Evolutionary conservation across 2,888 invertebrate species (phyloP), one percentile per base, ranked within the genome.

Genomic region (Boloria selene): DNA sequence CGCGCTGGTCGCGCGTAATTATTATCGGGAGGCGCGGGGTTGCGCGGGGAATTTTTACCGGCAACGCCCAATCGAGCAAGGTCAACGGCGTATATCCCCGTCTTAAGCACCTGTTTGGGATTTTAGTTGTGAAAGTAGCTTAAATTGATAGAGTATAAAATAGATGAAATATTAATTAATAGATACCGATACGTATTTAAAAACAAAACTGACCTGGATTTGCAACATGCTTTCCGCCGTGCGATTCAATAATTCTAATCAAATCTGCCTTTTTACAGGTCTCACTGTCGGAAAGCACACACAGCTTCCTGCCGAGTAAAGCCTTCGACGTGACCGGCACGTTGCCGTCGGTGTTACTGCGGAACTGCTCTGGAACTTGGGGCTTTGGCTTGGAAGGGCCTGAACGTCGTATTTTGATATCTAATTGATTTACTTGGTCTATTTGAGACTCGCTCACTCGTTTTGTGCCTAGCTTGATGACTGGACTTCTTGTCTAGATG

Each of bases 161-260:
- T 22, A 22, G 2, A 22, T 22, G n/a, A n/a, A 45, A 45, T 13
- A 0, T 1, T 47, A 47, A 47, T 47, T 7, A 14, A 47, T 47
- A 47, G n/a, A 47, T 17, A 42, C 5, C 14, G n/a, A 47, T 17
- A 42, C 5, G 4, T 13, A 17, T 5, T 18, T 0, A 13, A 45
- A 45, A 13, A 56, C 13, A 13, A 31, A 45, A 64, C 80, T 78
- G 67, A 89, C 90, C 85, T 18, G 75, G 71, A 74, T 87, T 86
- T 62, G 84, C 84, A 6, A 88, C 87, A 59, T 83, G 80, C 56
- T 74, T 85, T 4, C 90, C 92, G 4, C 87, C 82, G 38, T 91
- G 91, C 13, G 85, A 80, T 67, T 79, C 76, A 5, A 92, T 78
- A 13, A 90, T 82, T 59, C 74, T 75, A 10, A 78, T 75, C 58